A percentile compares a stretch with the other conserved stretches of the same genome.
These are phyloP conservation scores for Pyrocephalus nanus DNA, from an alignment of 2,797 vertebrate genomes.

Conservation along the genomic window DNA sequence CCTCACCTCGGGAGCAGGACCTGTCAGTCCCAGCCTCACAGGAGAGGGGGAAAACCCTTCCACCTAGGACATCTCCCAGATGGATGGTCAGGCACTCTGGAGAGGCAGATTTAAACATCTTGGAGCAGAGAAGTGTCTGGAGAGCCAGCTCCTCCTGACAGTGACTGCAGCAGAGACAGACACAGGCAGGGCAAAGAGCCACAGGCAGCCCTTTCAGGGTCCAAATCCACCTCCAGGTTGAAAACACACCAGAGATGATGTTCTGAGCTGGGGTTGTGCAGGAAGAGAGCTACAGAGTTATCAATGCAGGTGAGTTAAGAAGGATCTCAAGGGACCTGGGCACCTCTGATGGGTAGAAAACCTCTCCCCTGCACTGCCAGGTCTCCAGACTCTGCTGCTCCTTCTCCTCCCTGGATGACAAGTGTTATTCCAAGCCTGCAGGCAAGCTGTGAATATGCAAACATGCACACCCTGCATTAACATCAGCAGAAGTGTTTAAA, in stretches of 20 bases:
- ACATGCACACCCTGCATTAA: background rate
- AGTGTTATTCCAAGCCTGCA: background rate
- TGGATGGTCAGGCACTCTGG: background rate
- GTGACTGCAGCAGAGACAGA: background rate
- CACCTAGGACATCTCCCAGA: background rate
- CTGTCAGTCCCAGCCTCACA: background rate
- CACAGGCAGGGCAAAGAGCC: background rate
- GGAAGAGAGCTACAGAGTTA: background rate
- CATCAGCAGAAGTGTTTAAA: constrained; percentile 23
- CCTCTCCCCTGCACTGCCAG: background rate
- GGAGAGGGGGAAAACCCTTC: background rate
- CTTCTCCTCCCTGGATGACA: background rate
- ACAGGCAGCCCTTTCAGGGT: background rate
- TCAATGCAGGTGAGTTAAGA: background rate
- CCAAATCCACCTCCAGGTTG: background rate
- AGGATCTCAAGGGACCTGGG: background rate
- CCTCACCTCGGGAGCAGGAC: background rate
- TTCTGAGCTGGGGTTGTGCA: background rate
- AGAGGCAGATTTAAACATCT: background rate
- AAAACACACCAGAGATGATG: background rate
- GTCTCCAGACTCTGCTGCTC: background rate
- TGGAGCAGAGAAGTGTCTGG: background rate
- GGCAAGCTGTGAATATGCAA: background rate
- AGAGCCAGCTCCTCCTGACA: background rate
- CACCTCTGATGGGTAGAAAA: background rate